phyloP scores from a whole-genome alignment of 2,888 invertebrate species.

The Pandemis heparana region DNA sequence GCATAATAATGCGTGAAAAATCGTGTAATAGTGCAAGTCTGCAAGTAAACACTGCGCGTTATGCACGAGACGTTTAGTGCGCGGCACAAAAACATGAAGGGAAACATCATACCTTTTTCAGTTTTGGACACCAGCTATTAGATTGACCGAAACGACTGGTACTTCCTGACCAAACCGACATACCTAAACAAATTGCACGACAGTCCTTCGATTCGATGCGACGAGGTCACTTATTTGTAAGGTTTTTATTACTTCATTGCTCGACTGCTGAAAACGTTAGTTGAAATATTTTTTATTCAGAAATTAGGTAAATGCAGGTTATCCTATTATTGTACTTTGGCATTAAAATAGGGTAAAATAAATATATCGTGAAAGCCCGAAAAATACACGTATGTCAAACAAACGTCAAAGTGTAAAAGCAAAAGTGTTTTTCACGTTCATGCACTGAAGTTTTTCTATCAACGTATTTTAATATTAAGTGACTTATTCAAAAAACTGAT shows the following conservation, averaged over 20 bases:
- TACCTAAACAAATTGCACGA: conserved; percentile 82
- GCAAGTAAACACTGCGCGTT: conserved; percentile 47
- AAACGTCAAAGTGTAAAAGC: conserved; percentile 17
- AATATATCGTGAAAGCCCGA: conserved; percentile 14
- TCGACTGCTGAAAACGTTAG: background rate
- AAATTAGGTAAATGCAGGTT: background rate
- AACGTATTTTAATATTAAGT: no score
- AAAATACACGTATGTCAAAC: conserved; percentile 28
- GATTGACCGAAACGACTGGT: conserved; percentile 79
- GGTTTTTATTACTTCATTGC: conserved; percentile 46
- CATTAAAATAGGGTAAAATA: conserved; percentile 25
- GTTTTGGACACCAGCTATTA: conserved; percentile 81
- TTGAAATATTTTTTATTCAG: background rate
- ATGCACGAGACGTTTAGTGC: conserved; percentile 28
- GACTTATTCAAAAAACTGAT: no score
- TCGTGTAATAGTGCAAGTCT: conserved; percentile 40
- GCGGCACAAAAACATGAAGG: conserved; percentile 34
- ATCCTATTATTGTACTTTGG: conserved; percentile 8
- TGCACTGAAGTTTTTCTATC: no score
- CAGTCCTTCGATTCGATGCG: conserved; percentile 73
- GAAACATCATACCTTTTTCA: conserved; percentile 74
- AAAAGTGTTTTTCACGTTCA: conserved; percentile 17
- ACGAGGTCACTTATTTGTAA: conserved; percentile 68
- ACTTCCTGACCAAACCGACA: conserved; percentile 91
- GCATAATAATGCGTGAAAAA: conserved; percentile 38